A percentile compares a stretch with the other conserved stretches of the same genome.
Conservation (phyloP, 2,888 invertebrate genomes). For the Sicus ferrugineus region DNA sequence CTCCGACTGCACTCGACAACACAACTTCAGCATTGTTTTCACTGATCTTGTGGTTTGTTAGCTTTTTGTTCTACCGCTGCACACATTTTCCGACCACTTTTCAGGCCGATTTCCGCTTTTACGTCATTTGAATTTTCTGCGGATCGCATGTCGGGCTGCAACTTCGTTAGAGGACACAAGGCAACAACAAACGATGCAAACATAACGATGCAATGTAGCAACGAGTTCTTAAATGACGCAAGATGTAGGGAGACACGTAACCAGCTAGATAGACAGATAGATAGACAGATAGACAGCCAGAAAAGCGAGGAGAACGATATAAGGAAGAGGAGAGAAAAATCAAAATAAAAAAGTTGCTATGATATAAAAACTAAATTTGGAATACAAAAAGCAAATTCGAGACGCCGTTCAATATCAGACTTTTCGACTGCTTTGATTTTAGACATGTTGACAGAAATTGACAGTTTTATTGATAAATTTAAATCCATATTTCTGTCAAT, state of each 20-base stretch:
- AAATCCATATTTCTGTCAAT: no score
- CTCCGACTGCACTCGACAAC: slow-evolving; percentile 3
- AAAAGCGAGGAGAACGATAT: no score
- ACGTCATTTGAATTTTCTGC: slow-evolving; percentile 3
- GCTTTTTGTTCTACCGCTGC: background rate
- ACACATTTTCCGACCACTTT: background rate
- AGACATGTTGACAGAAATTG: no score
- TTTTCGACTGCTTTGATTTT: no score
- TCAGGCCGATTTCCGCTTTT: background rate
- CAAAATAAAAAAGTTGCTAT: no score
- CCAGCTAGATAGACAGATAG: no score
- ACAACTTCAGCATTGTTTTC: background rate
- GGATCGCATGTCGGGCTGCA: slow-evolving; percentile 52
- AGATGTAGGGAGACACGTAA: background rate
- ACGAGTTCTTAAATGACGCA: slow-evolving; percentile 16
- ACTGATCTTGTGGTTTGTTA: background rate
- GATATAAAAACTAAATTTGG: no score
- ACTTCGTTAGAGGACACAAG: slow-evolving; percentile 58
- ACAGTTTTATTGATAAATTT: no score
- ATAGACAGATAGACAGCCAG: no score
- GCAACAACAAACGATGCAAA: slow-evolving; percentile 44
- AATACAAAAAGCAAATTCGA: no score
- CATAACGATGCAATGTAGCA: slow-evolving; percentile 36
- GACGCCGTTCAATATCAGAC: no score
- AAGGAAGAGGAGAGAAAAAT: no score